Conservation (phyloP, 2,888 invertebrate species). For the Ophion costatus region DNA sequence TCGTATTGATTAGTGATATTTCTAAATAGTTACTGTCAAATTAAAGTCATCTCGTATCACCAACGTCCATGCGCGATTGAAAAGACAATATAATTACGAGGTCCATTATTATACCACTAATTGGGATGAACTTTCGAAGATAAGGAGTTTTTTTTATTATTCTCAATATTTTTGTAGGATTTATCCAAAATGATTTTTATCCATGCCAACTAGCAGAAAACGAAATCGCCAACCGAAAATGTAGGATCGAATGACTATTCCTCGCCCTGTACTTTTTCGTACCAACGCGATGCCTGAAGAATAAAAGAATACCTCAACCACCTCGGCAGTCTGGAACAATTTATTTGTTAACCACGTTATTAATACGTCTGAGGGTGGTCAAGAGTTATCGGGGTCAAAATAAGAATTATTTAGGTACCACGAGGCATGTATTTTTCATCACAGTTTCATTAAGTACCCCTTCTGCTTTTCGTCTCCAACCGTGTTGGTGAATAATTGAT, state of each 20-base stretch:
- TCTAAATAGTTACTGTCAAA: too few relatives aligned
- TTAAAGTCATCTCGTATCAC: too few relatives aligned
- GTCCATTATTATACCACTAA: too few relatives aligned
- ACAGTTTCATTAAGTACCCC: neutral
- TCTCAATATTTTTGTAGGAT: too few relatives aligned
- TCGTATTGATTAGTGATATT: too few relatives aligned
- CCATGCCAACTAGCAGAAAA: neutral
- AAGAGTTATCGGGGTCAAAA: neutral
- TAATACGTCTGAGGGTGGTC: neutral
- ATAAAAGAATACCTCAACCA: neutral
- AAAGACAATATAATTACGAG: too few relatives aligned
- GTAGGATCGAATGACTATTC: neutral
- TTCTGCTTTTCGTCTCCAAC: neutral
- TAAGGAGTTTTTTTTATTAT: too few relatives aligned
- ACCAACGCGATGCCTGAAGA: constrained; percentile 8
- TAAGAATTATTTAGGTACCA: neutral
- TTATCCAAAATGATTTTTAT: too few relatives aligned
- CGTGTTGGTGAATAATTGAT: constrained; percentile 3
- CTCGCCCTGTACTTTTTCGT: neutral
- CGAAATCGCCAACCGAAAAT: neutral
- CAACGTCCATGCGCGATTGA: too few relatives aligned
- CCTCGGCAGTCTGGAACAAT: neutral
- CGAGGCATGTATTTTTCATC: neutral
- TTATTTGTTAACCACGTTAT: constrained; percentile 3
- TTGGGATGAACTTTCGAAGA: too few relatives aligned